These are phyloP conservation scores for Lethenteron camtschaticum DNA, from an alignment of 2,113 vertebrate species.

Conservation along the genomic window DNA sequence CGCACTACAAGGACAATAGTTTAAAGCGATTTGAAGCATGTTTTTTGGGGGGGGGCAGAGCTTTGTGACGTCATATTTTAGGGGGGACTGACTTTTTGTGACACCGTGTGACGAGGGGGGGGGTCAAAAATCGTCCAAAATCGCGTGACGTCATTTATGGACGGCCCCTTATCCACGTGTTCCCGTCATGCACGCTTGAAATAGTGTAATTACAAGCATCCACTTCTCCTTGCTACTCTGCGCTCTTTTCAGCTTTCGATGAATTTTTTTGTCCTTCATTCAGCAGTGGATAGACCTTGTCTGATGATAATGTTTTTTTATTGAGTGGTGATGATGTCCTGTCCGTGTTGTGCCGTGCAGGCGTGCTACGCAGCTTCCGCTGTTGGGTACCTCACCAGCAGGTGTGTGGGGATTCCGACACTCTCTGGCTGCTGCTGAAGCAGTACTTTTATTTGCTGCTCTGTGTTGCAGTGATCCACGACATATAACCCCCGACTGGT, in stretches of 20 bases:
- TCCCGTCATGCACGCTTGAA: background rate
- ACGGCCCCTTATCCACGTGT: background rate
- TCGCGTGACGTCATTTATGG: too few species aligned
- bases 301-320: too few species aligned
- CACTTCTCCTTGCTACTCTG: background rate
- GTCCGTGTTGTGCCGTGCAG: slow-evolving; percentile 18
- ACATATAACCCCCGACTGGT: background rate
- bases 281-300: too few species aligned
- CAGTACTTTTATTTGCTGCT: slow-evolving; percentile 5
- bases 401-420: slow-evolving; percentile 23
- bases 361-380: slow-evolving; percentile 84
- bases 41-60: too few species aligned
- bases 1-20: too few species aligned
- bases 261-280: too few species aligned
- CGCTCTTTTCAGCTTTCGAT: too few species aligned
- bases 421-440: slow-evolving; percentile 7
- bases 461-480: slow-evolving; percentile 8
- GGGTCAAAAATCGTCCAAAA: too few species aligned
- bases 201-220: background rate
- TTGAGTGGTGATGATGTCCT: background rate
- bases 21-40: too few species aligned
- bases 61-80: too few species aligned
- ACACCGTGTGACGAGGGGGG: too few species aligned
- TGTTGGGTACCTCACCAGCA: slow-evolving; percentile 68
- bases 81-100: too few species aligned